Base-by-base conservation (phyloP, 1,140 invertebrate genomes). In the Orchesella cincta region DNA sequence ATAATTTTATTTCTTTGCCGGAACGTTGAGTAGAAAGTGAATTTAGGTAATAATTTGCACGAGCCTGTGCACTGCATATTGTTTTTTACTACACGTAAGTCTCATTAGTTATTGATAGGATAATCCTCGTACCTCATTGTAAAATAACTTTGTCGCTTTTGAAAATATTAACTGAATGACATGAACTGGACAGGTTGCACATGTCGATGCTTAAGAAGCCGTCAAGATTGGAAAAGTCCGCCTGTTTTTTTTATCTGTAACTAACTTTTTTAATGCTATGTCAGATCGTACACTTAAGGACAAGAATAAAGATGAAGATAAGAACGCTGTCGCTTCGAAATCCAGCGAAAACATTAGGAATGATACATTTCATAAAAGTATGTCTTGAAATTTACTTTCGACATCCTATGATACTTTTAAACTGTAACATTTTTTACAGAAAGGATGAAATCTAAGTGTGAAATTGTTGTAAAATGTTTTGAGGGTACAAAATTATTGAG, bases 401-500 rank as follows among this genome's bases (percentile, higher is more conserved):
- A 18, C 23, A 12, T 31, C 28, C 8, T 31, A 67, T 16, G 23
- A 62, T 31, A 33, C 12, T 23, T 29, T n/a, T 14, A 57, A 5
- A 28, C 29, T 71, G n/a, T 29, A 71, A 8, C 2, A 5, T 71
- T 5, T 29, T 29, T 23, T 23, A 26, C 34, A 28, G 28, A 29
- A 73, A 12, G 26, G 39, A 14, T 52, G 8, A 8, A 2, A 57
- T 26, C 20, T 14, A 31, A 57, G 28, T 20, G 54, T 54, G 3
- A 16, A 20, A 39, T 73, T 29, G 34, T 73, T 73, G 71, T 79
- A n/a, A n/a, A n/a, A n/a, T 75, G 82, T 36, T 79, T 81, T 83
- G 74, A 90, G 89, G 88, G 80, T 92, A 90, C 83, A 88, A 88
- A 84, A 86, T 91, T 77, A 79, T 91, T 73, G 84, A 88, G 35